Conservation (phyloP, 2,888 invertebrate species). For the Lasioglossum marginatum region DNA sequence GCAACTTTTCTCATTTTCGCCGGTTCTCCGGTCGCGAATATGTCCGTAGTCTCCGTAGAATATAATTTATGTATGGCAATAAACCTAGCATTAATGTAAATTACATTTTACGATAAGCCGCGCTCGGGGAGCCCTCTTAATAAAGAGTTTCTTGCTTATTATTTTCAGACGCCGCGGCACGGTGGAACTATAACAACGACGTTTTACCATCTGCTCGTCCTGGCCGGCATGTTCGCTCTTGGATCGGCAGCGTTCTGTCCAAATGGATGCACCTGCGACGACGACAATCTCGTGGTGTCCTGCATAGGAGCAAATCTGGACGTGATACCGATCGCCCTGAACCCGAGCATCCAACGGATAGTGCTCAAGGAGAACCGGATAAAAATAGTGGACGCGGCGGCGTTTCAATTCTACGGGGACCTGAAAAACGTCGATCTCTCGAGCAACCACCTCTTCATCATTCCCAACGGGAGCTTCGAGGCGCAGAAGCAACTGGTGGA, state of each 20-base stretch:
- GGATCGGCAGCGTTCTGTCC: conserved; percentile 90
- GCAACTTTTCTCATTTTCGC: conserved; percentile 44
- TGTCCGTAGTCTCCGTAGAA: conserved; percentile 17
- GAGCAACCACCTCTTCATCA: conserved; percentile 92
- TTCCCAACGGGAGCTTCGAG: conserved; percentile 91
- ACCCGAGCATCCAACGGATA: conserved; percentile 94
- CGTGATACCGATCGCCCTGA: conserved; percentile 95
- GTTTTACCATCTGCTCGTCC: conserved; percentile 63
- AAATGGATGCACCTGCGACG: conserved; percentile 94
- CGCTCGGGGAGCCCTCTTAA: not conserved
- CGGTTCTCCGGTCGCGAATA: conserved; percentile 25
- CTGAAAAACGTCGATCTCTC: conserved; percentile 94
- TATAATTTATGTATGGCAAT: conserved; percentile 51
- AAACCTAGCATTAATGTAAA: conserved; percentile 44
- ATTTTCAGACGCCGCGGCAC: conserved; percentile 63
- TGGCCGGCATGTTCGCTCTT: conserved; percentile 63
- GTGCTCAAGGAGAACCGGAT: conserved; percentile 94
- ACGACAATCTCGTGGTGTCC: conserved; percentile 93
- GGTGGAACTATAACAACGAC: conserved; percentile 23
- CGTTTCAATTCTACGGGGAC: conserved; percentile 95
- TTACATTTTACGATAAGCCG: conserved; percentile 31
- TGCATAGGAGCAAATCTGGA: conserved; percentile 95
- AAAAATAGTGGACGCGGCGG: conserved; percentile 93
- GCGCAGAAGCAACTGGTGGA: conserved; percentile 93
- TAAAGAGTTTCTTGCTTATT: conserved; percentile 38